Evolutionary conservation across 1,140 invertebrate genomes (phyloP).

Genomic region (Sitodiplosis mosellana): DNA sequence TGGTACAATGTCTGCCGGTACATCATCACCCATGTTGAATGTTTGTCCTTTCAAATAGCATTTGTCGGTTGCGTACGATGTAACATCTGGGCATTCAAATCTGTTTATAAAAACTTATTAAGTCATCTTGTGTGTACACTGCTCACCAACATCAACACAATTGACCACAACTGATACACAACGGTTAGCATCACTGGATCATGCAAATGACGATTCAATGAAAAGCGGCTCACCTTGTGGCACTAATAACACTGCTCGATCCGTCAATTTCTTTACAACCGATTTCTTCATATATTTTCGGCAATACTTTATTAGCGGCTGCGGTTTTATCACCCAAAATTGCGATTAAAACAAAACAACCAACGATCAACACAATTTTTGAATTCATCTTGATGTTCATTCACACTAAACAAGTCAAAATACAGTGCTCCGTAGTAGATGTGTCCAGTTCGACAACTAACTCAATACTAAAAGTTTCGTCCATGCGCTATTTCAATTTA

Average conservation of each 20-base stretch:
- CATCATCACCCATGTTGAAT: not conserved
- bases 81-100: not conserved
- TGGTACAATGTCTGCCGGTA: not conserved
- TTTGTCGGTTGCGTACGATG: not conserved
- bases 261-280: not conserved
- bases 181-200: not conserved
- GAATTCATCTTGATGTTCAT: too few species aligned
- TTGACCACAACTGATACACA: too few species aligned
- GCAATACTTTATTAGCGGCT: not conserved
- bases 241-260: not conserved
- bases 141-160: too few species aligned
- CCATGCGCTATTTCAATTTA: too few species aligned
- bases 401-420: too few species aligned
- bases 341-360: too few species aligned
- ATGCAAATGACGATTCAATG: not conserved
- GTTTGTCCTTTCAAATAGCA: slow-evolving; percentile 1
- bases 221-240: not conserved
- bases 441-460: too few species aligned
- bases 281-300: slow-evolving; percentile 3
- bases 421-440: too few species aligned
- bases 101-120: not conserved
- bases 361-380: too few species aligned
- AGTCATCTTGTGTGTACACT: too few species aligned
- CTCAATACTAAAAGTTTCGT: too few species aligned
- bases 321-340: too few species aligned